Evolutionary conservation across 2,797 vertebrate species (phyloP), one percentile per base, ranked within the genome.

Genomic region (Pangasius sanitwongsei): DNA sequence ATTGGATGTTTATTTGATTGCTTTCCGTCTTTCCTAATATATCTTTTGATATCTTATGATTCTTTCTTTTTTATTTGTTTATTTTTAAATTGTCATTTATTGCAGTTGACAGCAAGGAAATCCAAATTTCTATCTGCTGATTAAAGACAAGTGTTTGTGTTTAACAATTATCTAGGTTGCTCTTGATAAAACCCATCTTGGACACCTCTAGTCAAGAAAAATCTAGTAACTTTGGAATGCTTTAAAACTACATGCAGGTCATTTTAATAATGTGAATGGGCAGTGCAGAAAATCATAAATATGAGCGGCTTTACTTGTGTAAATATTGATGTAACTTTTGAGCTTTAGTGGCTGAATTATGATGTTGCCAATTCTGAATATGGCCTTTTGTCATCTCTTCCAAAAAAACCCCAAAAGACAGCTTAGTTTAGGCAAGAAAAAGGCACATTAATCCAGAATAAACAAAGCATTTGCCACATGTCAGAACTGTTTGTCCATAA

Each of bases 391-490:
- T 63, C 34, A 83, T 65, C 59, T 28, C 11, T 8, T 16, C 1
- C 80, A 78, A 7, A 75, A 72, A 74, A 44, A 44, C 1, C 25
- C 75, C 53, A 59, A 16, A 34, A 80, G 75, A 34, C 59, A 53
- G 61, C 15, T 55, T 87, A 80, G 6, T 87, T 80, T 53, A 87
- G 18, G 31, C 74, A 83, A 44, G 16, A 82, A 16, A 31, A 48
- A 34, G 25, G 18, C 34, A 18, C 44, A 83, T 83, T 84, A 48
- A 31, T 70, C 55, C 57, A 63, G 55, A 88, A 83, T 63, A 74
- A 88, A 74, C n/a, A 83, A 88, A 83, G 41, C 41, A 57, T 87
- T 81, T 87, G 78, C 34, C n/a, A 53, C 80, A 83, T 37, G 81
- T 75, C 69, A 65, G 37, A 84, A 37, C 6, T 50, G 41, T 84